Evolutionary conservation across 1,140 invertebrate genomes (phyloP), one percentile per base, ranked within the genome.

Genomic region (Drosophila prosaltans): DNA sequence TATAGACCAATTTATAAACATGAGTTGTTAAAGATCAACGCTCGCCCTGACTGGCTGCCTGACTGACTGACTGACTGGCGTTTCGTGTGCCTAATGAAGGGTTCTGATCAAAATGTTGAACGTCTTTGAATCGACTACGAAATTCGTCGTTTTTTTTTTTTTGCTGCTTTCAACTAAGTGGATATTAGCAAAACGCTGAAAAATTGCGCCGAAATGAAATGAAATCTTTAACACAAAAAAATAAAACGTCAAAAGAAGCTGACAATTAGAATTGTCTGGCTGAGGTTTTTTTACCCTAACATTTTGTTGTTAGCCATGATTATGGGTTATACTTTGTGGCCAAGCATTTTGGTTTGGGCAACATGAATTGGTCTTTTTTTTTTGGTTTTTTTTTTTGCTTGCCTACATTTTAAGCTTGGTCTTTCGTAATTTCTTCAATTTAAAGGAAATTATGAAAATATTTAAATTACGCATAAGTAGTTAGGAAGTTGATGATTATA

Each of bases 1-100:
- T 91, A 91, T 88, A 81, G 88, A 91, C 88, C 88, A 91, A 91
- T 91, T 90, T 91, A 91, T 91, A 91, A 91, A 88, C 82, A 91
- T 91, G 88, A 91, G 72, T 91, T 63, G 88, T 45, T 67, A 58
- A 73, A 74, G 57, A 75, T 65, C 51, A 69, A 58, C 61, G 45
- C 32, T 62, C 61, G 21, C 2, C 2, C 28, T 2, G 28, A 30
- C 28, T 4, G 4, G 16, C 32, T 36, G 45, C 7, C 45, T 48
- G 45, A 48, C 45, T 48, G 16, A 24, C 16, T 16, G 16, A 48
- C 45, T 51, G 45, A 51, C 26, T 54, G 45, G 43, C 24, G 66
- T 67, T 81, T 84, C 84, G 83, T 89, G 80, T 79, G 74, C 59
- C 58, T 89, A 89, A 89, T 84, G 80, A 89, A 89, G 80, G 84